A percentile compares a stretch with the other conserved stretches of the same genome.
Conservation (phyloP, 2,888 invertebrate species). For the Iselma pallidipennis region DNA sequence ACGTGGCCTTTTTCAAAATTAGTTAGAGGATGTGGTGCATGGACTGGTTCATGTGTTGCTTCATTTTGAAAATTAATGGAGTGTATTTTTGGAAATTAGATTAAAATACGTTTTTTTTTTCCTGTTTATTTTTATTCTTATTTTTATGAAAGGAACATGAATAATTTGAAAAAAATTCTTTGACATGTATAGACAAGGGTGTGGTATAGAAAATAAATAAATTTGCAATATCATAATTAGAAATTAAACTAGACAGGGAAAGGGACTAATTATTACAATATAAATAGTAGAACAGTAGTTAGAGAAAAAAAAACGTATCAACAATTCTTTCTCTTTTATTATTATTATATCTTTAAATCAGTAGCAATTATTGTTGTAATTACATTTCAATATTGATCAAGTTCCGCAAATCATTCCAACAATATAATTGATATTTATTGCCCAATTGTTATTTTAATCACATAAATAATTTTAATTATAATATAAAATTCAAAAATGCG, state of each 20-base stretch:
- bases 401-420: not conserved
- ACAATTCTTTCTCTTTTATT: not conserved
- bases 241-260: no score
- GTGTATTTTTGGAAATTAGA: not conserved
- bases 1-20: not conserved
- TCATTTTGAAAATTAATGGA: not conserved
- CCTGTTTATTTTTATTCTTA: not conserved
- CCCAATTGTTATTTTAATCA: not conserved
- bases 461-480: not conserved
- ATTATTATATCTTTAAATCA: not conserved
- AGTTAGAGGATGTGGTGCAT: not conserved
- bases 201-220: no score
- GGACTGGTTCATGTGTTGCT: not conserved
- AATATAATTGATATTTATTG: not conserved
- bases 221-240: no score
- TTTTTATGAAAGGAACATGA: not conserved
- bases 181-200: no score
- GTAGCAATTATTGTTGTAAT: not conserved
- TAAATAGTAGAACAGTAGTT: no score
- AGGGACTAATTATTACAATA: no score
- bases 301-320: no score
- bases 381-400: not conserved
- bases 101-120: not conserved
- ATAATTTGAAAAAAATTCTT: no score
- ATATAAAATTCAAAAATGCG: no score